Evolutionary conservation across 2,113 vertebrate genomes (phyloP).

Genomic region (Etheostoma cragini): DNA sequence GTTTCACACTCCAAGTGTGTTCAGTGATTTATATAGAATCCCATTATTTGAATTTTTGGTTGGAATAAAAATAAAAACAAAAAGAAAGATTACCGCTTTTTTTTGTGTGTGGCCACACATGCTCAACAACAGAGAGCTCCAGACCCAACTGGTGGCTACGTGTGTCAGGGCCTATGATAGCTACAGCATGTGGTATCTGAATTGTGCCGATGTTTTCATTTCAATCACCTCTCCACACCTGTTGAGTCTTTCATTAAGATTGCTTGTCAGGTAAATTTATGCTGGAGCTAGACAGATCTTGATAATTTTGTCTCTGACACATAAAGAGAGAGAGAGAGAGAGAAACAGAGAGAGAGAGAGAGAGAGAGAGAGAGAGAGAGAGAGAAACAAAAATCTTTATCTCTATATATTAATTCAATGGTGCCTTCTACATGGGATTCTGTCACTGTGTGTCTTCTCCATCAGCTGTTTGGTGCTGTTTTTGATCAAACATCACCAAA

Average conservation of each 20-base stretch:
- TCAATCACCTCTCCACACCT: slow-evolving; percentile 8
- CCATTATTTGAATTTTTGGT: neutral
- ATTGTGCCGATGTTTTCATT: slow-evolving; percentile 12
- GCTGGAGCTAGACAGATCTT: slow-evolving; percentile 29
- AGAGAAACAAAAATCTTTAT: slow-evolving; percentile 25
- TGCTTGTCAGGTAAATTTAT: slow-evolving; percentile 29
- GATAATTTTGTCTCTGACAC: slow-evolving; percentile 51
- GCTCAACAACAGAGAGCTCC: neutral
- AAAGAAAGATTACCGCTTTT: neutral
- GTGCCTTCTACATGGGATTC: slow-evolving; percentile 31
- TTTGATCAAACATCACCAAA: slow-evolving; percentile 70
- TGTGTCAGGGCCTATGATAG: neutral
- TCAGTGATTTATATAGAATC: neutral
- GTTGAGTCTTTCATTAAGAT: slow-evolving; percentile 17
- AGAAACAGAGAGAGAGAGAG: neutral
- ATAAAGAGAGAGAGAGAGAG: neutral
- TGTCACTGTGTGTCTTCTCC: slow-evolving; percentile 33
- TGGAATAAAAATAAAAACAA: neutral
- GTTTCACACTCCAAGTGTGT: too few species aligned
- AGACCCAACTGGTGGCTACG: neutral
- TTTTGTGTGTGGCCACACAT: neutral
- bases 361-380: neutral
- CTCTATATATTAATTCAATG: slow-evolving; percentile 64
- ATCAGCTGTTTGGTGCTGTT: slow-evolving; percentile 60
- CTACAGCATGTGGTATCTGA: neutral